Evolutionary conservation across 92 coral and sea anemone genomes (phyloP).

Genomic region (Epizoanthus stellaris): DNA sequence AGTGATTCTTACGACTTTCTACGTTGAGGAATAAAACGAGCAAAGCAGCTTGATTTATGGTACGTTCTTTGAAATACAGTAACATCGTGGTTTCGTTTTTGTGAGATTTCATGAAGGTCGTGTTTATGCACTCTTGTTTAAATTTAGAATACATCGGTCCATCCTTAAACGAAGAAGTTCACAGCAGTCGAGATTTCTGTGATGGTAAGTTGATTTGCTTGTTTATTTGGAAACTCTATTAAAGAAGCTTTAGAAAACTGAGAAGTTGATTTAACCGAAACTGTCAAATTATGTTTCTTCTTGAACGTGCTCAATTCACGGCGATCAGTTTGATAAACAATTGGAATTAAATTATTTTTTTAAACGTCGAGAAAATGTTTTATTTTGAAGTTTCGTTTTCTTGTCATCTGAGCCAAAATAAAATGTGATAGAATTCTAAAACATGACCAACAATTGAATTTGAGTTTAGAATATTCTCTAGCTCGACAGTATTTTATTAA

Average conservation of each 20-base stretch:
- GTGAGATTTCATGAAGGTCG: too few species aligned
- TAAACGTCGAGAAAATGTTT: neutral
- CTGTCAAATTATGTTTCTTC: neutral
- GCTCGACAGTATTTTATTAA: neutral
- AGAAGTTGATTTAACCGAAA: neutral
- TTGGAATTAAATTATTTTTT: neutral
- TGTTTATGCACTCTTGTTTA: too few species aligned
- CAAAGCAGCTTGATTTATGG: neutral
- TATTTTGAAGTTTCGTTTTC: neutral
- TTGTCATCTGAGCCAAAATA: neutral
- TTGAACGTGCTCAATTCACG: neutral
- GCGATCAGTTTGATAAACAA: neutral
- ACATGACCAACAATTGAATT: neutral
- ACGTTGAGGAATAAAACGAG: neutral
- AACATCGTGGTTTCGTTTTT: too few species aligned
- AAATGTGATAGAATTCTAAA: neutral
- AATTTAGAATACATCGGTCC: too few species aligned
- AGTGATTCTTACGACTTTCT: neutral
- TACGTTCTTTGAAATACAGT: neutral
- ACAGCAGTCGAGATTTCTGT: neutral
- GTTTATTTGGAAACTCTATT: neutral
- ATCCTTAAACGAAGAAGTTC: too few species aligned
- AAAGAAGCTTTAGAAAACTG: neutral
- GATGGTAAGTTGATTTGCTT: constrained; percentile 4
- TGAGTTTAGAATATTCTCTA: neutral